Evolutionary conservation across 2,113 vertebrate species (phyloP), one percentile per base, ranked within the genome.

Genomic region (Ptychochromis oligacanthus): DNA sequence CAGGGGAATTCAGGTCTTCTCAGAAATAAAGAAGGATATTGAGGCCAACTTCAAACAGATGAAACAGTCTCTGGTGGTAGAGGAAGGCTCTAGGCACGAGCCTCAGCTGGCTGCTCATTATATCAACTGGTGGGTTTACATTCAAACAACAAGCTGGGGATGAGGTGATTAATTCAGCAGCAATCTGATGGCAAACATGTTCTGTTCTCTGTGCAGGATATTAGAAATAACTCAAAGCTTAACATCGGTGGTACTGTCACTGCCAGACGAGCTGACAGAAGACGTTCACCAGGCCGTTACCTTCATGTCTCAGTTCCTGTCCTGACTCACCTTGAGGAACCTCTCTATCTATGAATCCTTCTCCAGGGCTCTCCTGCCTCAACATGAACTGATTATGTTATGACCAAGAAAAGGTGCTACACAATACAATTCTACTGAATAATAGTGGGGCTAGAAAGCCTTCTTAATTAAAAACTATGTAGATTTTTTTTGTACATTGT

Each of bases 21-120:
- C 90, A 61, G 78, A 92, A 70, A 91, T 96, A 46, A 96, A 95
- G 87, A 96, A 88, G 87, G 93, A 96, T 59, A 97, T 97, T 60
- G 96, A 97, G 86, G 91, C 94, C 46, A 96, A 97, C 91, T 97
- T 97, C 88, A 96, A 96, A 85, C 92, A 95, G 85, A 92, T 97
- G 87, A 97, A 96, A 90, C 91, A 92, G 87, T 95, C 94, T 85
- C 94, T 97, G 13, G 91, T 87, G 80, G 89, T 46, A 22, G 95
- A 92, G 65, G 94, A 96, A 67, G 94, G 94, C 62, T 93, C 92
- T 57, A 92, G 94, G 70, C 93, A 94, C 12, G 95, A 96, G 55
- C 96, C 96, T 62, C 95, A 95, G 89, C 92, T 97, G 84, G 92
- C 96, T 38, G 91, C 93, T 79, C 91, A 94, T 54, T 95, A 95